Percentiles rank a stretch among this genome's conserved stretches.
These are phyloP conservation scores for Oncorhynchus nerka DNA, from an alignment of 2,113 vertebrate species.

Conservation along the genomic window DNA sequence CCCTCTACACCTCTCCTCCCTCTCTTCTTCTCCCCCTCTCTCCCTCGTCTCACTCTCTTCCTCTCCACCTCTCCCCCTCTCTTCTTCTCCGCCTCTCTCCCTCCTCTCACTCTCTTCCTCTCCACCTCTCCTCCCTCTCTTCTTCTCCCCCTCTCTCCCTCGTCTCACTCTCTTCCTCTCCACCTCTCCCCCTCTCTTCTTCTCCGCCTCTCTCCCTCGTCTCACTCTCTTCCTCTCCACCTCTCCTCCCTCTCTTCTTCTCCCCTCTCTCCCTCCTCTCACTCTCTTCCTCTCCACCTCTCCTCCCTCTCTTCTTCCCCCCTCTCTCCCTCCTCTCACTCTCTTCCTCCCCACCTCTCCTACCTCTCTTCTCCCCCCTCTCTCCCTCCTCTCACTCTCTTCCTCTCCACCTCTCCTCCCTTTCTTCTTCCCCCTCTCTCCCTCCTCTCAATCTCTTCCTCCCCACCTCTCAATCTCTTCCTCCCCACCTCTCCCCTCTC, in stretches of 20 bases:
- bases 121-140: not conserved
- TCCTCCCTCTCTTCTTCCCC: no score
- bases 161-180: not conserved
- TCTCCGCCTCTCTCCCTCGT: not conserved
- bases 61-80: not conserved
- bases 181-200: not conserved
- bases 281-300: fast-evolving
- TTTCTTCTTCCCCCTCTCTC: not conserved
- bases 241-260: not conserved
- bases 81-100: not conserved
- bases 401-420: not conserved
- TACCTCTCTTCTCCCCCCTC: not conserved
- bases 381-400: not conserved
- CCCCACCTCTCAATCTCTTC: no score
- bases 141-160: not conserved
- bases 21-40: not conserved
- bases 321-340: no score
- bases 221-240: not conserved
- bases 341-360: not conserved
- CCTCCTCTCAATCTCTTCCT: no score
- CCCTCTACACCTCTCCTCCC: not conserved
- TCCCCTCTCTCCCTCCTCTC: not conserved
- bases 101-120: not conserved
- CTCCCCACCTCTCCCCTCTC: no score
- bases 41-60: not conserved